Evolutionary conservation across 2,888 invertebrate species (phyloP), one percentile per base, ranked within the genome.

Genomic region (Cerceris rybyensis): DNA sequence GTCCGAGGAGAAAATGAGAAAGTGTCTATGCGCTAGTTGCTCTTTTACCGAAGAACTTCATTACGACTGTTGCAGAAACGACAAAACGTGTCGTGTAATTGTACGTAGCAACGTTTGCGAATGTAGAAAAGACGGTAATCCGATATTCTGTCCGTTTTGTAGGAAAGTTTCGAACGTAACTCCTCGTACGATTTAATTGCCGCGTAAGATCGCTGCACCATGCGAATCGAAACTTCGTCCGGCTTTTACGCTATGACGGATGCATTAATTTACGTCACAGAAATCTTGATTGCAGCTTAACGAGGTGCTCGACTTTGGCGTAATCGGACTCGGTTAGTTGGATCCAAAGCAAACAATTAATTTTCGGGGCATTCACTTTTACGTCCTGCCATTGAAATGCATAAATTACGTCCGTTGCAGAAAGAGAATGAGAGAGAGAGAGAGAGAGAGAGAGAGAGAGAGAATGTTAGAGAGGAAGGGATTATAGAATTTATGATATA

Each of bases 351-450:
- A 17, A 58, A 46, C 57, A 50, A 59, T 68, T 68, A 58, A 68
- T 68, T 59, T 55, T 9, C 39, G 7, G 39, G 8, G n/a, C 58
- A 41, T 59, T 68, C 68, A 59, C 58, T 59, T 68, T 59, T 59
- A 59, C 50, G 67, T 49, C 7, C 39, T 46, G 39, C 17, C 59
- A 11, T 43, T 17, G 13, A 16, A 17, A 14, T 59, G 50, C 49
- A 42, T 68, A 68, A 58, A 68, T 68, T 68, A 68, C 13, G 49
- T 50, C 39, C 58, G 50, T 9, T 16, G 17, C 39, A 14, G 58
- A 39, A 13, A 52, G n/a, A 50, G 59, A 46, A 28, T 28, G 28
- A 28, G 2, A 28, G 28, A 28, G 28, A 28, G 28, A 28, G 28
- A 28, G 28, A 28, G 28, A 28, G 4, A 28, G 28, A 4, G 28